Base-by-base conservation (phyloP, 2,888 invertebrate species). In the Caenorhabditis panamensis region DNA sequence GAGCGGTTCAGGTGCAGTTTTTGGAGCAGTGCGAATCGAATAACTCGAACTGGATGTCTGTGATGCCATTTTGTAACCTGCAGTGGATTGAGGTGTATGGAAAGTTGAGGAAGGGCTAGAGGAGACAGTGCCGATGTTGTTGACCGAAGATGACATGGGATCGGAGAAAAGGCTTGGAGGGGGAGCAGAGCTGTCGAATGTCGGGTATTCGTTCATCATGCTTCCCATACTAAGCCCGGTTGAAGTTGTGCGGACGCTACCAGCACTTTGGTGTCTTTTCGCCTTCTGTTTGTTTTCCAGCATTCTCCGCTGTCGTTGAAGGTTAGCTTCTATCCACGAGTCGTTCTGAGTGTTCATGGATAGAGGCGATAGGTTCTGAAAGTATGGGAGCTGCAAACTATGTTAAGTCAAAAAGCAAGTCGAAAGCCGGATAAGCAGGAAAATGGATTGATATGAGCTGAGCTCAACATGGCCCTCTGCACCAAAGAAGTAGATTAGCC, bases 211-310 rank as follows among this genome's bases (percentile, higher is more conserved):
- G 5, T 59, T 69, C 58, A 56, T 56, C 31, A 6, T 41, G 41
- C 41, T 41, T 6, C 41, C 41, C 41, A 41, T 41, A 13, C 41
- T 41, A 6, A 41, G 13, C 11, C 11, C 18, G 18, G 47, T 47
- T 13, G 76, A 59, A 36, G 86, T 83, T 5, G 83, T 68, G 2
- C 86, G 69, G 2, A 86, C 76, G 24, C 75, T 69, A 26, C 87
- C 83, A 18, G 83, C 86, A 20, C 82, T 64, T 44, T 79, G 84
- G 51, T 79, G 59, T 2, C 89, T 84, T 28, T 89, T 88, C 56
- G 86, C 85, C 3, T 86, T 79, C 71, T 90, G 90, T 58, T 87
- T 88, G 56, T 90, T 87, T 71, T 90, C 90, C n/a, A 90, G 84
- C 68, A 90, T 79, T 64, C 84, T 82, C 16, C 89, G 77, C 86